A percentile compares a stretch with the other conserved stretches of the same genome.
These are phyloP conservation scores for Ramphastos sulfuratus DNA, from an alignment of 2,113 vertebrate genomes.

Conservation along the genomic window DNA sequence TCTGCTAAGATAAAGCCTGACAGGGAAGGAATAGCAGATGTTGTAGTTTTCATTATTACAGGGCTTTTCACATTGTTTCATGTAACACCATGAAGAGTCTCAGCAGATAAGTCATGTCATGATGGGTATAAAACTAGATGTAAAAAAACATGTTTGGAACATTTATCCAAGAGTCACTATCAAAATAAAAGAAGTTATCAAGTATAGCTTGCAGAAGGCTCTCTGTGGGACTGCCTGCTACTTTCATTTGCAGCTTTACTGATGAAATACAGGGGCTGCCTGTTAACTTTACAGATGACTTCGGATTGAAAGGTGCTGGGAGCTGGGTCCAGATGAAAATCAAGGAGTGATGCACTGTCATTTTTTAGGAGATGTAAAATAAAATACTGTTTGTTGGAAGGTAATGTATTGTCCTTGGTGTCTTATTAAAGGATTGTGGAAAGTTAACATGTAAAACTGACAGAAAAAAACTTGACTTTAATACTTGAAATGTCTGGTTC, in stretches of 20 bases:
- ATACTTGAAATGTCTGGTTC: not conserved
- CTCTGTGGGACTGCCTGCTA: not conserved
- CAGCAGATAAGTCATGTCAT: not conserved
- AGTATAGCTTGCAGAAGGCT: not conserved
- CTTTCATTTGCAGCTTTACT: not conserved
- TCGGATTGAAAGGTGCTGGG: not conserved
- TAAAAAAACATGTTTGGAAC: not conserved
- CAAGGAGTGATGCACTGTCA: not conserved
- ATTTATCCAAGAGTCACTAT: not conserved
- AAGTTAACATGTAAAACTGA: not conserved
- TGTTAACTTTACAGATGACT: not conserved
- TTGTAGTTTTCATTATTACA: not conserved
- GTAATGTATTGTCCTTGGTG: not conserved
- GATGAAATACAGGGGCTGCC: not conserved
- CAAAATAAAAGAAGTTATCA: not conserved
- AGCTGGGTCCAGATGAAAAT: not conserved
- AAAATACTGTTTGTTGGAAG: not conserved
- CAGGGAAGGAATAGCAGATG: not conserved
- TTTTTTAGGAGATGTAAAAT: not conserved
- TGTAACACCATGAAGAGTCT: not conserved
- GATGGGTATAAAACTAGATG: not conserved
- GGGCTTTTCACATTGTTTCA: not conserved
- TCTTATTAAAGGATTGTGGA: not conserved
- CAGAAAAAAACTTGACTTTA: not conserved
- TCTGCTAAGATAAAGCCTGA: not conserved